phyloP scores from a whole-genome alignment of 2,797 vertebrate genomes.

The Poeciliopsis turneri region DNA sequence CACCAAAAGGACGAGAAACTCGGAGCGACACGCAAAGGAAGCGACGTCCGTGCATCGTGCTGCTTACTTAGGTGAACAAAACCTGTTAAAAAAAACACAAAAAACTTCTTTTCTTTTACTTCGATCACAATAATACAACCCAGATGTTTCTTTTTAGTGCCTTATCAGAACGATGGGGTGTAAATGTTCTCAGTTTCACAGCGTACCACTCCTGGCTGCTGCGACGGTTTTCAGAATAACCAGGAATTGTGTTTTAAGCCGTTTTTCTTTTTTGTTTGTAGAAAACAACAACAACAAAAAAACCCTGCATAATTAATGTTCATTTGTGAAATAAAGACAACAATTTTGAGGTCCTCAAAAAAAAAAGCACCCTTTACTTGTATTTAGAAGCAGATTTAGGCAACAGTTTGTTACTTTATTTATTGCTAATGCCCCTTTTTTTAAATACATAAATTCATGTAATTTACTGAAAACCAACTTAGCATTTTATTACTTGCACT shows the following conservation, averaged over 20 bases:
- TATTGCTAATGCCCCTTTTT: neutral
- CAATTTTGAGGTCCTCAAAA: neutral
- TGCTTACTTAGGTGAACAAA: constrained; percentile 19
- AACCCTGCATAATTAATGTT: neutral
- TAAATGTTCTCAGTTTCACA: neutral
- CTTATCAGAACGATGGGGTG: constrained; percentile 40
- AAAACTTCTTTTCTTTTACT: constrained; percentile 4
- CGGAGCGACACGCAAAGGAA: constrained; percentile 25
- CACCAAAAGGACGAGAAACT: constrained; percentile 32
- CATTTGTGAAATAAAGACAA: neutral
- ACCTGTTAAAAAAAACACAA: constrained; percentile 2
- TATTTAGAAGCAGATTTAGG: neutral
- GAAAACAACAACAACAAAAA: neutral
- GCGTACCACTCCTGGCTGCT: neutral
- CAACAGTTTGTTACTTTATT: neutral
- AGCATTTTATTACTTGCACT: neutral
- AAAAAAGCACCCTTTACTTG: neutral
- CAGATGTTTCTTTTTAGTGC: constrained; percentile 40
- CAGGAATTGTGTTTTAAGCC: neutral
- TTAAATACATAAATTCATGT: neutral
- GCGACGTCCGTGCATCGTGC: constrained; percentile 22
- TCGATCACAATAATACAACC: neutral
- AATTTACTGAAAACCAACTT: neutral
- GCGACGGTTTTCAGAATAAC: neutral
- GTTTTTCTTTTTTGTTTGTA: neutral